phyloP scores from a whole-genome alignment of 2,888 invertebrate species.

The Diplolepis rosae region DNA sequence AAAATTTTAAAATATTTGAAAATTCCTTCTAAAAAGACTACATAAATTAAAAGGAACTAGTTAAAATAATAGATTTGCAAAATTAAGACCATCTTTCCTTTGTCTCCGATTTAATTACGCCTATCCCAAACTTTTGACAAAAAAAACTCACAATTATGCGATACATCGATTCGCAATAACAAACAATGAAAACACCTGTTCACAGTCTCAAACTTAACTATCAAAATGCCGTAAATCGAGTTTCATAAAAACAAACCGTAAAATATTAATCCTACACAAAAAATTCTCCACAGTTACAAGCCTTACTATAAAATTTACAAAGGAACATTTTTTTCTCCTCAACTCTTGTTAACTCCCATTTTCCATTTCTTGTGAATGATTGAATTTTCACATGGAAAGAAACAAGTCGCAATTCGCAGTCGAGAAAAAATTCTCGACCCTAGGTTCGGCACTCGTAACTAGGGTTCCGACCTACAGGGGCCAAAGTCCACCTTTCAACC shows the following conservation, averaged over 20 bases:
- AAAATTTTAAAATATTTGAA: no score
- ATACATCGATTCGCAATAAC: constrained; percentile 35
- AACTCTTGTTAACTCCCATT: background rate
- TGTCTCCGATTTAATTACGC: constrained; percentile 5
- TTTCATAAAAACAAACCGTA: constrained; percentile 32
- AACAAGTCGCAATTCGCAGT: constrained; percentile 46
- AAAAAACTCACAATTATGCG: constrained; percentile 22
- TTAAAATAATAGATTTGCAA: background rate
- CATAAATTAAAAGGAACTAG: background rate
- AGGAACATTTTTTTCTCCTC: background rate
- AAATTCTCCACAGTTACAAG: background rate
- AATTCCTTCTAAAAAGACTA: no score
- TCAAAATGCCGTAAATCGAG: constrained; percentile 37
- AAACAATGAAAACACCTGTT: constrained; percentile 40
- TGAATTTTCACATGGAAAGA: background rate
- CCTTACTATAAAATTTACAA: background rate
- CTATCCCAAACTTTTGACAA: constrained; percentile 12
- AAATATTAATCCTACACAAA: constrained; percentile 23
- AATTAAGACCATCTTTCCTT: background rate
- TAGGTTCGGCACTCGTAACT: constrained; percentile 74
- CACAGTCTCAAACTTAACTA: constrained; percentile 50
- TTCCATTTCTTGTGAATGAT: background rate
- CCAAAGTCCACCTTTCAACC: constrained; percentile 68
- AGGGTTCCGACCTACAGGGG: constrained; percentile 72
- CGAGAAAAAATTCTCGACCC: constrained; percentile 70